phyloP scores from a whole-genome alignment of 1,140 invertebrate genomes.

The Lanistes nyassanus region DNA sequence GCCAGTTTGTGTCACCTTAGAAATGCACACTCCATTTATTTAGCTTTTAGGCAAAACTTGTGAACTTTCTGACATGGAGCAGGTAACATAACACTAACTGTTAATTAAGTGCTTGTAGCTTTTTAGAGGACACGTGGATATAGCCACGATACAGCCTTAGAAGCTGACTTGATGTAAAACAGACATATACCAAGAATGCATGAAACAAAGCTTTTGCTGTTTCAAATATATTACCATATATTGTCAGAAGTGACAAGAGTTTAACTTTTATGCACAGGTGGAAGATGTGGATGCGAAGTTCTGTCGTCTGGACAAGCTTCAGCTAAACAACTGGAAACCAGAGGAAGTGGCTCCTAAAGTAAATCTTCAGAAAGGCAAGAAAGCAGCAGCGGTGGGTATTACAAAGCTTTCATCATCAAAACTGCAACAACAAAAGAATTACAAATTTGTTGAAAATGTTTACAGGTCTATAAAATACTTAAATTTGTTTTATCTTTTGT shows the following conservation, averaged over 20 bases:
- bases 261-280: slow-evolving; percentile 44
- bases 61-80: too few relatives aligned
- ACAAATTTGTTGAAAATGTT: neutral
- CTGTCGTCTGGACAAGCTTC: slow-evolving; percentile 46
- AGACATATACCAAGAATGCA: too few relatives aligned
- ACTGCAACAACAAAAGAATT: neutral
- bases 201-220: slow-evolving; percentile 13
- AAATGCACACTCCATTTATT: too few relatives aligned
- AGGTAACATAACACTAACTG: too few relatives aligned
- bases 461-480: neutral
- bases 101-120: too few relatives aligned
- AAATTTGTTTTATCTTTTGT: neutral
- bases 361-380: slow-evolving; percentile 46
- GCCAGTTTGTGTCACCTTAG: too few relatives aligned
- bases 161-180: too few relatives aligned
- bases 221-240: neutral
- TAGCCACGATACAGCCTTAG: too few relatives aligned
- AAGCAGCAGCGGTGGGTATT: slow-evolving; percentile 15
- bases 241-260: neutral
- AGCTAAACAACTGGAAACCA: slow-evolving; percentile 54
- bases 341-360: slow-evolving; percentile 35
- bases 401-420: too few relatives aligned
- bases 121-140: too few relatives aligned
- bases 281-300: slow-evolving; percentile 64
- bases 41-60: too few relatives aligned